phyloP scores from a whole-genome alignment of 2,797 vertebrate genomes.

The Peromyscus aztecus region DNA sequence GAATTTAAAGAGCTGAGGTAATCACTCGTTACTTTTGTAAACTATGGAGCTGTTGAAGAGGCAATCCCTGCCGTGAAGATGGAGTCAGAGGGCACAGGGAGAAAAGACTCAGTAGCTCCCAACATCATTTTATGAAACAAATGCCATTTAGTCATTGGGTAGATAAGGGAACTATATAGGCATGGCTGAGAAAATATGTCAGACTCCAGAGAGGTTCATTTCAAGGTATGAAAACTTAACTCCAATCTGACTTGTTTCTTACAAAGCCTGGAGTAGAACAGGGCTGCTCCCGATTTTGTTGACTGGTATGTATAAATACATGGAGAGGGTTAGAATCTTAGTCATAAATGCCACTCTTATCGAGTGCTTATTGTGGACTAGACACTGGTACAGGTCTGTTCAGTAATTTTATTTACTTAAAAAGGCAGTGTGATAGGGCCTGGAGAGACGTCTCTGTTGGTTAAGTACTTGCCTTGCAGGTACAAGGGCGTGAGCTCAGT shows the following conservation, averaged over 20 bases:
- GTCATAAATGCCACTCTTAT: not conserved
- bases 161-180: not conserved
- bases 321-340: not conserved
- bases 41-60: not conserved
- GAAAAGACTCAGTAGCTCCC: not conserved
- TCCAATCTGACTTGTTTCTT: not conserved
- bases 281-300: not conserved
- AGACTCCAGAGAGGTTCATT: not conserved
- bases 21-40: not conserved
- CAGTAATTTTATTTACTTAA: not conserved
- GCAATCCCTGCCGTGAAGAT: not conserved
- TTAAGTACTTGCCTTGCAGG: not conserved
- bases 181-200: not conserved
- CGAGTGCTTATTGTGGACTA: not conserved
- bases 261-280: not conserved
- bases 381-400: not conserved
- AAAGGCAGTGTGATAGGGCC: not conserved
- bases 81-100: accelerated
- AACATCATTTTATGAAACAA: not conserved
- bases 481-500: not conserved
- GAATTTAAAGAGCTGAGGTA: not conserved
- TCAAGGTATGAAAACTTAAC: not conserved
- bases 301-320: not conserved
- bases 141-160: not conserved
- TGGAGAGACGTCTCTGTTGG: not conserved